These are phyloP conservation scores for Dunckerocampus dactyliophorus DNA, from an alignment of 2,113 vertebrate species.

Conservation along the genomic window DNA sequence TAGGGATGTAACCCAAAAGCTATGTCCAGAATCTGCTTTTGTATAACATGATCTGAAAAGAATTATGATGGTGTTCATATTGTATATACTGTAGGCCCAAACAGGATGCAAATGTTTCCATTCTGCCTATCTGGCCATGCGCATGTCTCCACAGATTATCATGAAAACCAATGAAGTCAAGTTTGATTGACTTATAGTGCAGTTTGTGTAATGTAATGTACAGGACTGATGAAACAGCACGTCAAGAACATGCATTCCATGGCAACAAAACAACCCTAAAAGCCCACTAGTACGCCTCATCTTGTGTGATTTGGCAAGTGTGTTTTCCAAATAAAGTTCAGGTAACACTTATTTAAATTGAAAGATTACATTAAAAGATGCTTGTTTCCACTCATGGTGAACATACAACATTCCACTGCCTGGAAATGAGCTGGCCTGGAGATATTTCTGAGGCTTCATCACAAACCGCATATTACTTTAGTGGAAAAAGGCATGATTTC, in stretches of 20 bases:
- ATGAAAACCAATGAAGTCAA: background rate
- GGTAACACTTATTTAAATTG: conserved; percentile 2
- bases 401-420: conserved; percentile 1
- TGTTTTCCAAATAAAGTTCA: background rate
- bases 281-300: background rate
- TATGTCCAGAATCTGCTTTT: too few relatives aligned
- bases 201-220: background rate
- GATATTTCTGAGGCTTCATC: conserved; percentile 4
- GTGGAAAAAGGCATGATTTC: conserved; percentile 11
- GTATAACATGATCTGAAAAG: too few relatives aligned
- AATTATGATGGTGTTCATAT: too few relatives aligned
- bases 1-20: too few relatives aligned
- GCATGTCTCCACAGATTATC: background rate
- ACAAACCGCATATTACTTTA: conserved; percentile 4
- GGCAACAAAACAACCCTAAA: background rate
- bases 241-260: background rate
- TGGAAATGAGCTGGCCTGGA: conserved; percentile 11
- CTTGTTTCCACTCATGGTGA: conserved; percentile 2
- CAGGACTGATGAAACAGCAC: background rate
- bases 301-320: background rate
- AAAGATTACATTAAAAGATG: conserved; percentile 4
- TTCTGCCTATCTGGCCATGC: background rate
- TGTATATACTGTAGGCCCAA: too few relatives aligned
- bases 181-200: background rate
- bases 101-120: too few relatives aligned